Evolutionary conservation across 2,888 invertebrate species (phyloP), one percentile per base, ranked within the genome.

Genomic region (Drosophila sordidapex): DNA sequence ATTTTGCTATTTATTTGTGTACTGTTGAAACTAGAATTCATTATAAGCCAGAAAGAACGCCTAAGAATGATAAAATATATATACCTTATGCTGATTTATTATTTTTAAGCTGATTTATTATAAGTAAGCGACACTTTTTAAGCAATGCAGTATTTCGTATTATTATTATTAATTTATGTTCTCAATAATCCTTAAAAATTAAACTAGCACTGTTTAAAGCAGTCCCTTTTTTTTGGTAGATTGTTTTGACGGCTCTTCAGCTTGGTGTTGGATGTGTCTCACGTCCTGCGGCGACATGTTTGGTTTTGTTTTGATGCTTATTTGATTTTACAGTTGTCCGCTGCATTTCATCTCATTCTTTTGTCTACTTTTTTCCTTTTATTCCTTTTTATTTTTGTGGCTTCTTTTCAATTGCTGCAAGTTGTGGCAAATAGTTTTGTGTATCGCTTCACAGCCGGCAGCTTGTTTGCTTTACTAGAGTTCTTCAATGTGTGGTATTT

Each of bases 351-450:
- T 43, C 31, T 57, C 43, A 31, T 57, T 57, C 29, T 40, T 40
- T 29, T 29, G 15, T 10, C 36, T 18, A 6, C 11, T 36, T 49
- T 21, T 15, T 35, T 15, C 18, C 25, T 64, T 53, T 31, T 54
- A 33, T 15, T 38, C 38, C 8, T 8, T n/a, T 25, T 46, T 46
- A 10, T 29, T 57, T 36, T 61, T 8, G 53, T 58, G 56, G 51
- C 69, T 79, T 67, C 70, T 71, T 76, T 81, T 73, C 79, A 69
- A 77, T 66, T 76, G 38, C 52, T 79, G 80, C 79, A 85, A 83
- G 81, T 85, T 87, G 84, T 87, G 88, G 84, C 83, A 85, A 85
- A 82, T 85, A 82, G 81, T 85, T 87, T 79, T 79, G 82, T 83
- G 57, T 81, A 69, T 73, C 56, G 46, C 43, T 58, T 63, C 63